Base-by-base conservation (phyloP, 2,113 vertebrate genomes). In the Gavialis gangeticus region DNA sequence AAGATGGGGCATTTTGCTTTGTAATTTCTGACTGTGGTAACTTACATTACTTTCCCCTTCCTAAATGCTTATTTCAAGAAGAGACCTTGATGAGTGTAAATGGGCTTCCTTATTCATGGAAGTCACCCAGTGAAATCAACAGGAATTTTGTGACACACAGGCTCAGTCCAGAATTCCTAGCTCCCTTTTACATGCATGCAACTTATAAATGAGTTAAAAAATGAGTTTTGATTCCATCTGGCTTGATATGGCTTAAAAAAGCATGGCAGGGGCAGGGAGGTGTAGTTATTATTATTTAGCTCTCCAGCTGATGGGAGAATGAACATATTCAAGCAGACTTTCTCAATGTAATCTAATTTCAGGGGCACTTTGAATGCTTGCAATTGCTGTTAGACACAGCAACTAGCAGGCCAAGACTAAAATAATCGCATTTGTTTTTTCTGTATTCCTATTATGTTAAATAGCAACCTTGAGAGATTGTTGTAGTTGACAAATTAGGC, bases 1-100 rank as follows among this genome's bases (percentile, higher is more conserved):
- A 22, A 10, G 1, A 3, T 1, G 5, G 10, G 18, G 14, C 17
- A 30, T 79, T 82, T 77, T 59, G 17, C 28, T 78, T 0, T 75
- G 66, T 28, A 9, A 12, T 82, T 91, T 89, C 73, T 81, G 0
- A 18, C 64, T 25, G 28, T 84, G 67, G 15, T 28, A 87, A 4
- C 25, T 18, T 85, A 85, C 71, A 5, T 67, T 81, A 87, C 21
- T 21, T 19, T 85, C 34, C 46, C 46, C 46, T 27, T 69, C 83
- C 91, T 27, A 58, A 30, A 59, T 64, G 5, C 27, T 55, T 14
- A 0, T 0, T 46, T 95, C 56, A 79, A 69, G 25, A 92, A 37
- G 57, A 84, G 89, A 3, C 6, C 17, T 79, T 76, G 9, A 34
- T 69, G 84, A 34, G 5, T 60, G 63, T 22, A 75, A 11, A 4